These are phyloP conservation scores for Adoxophyes honmai DNA, from an alignment of 1,140 invertebrate genomes.

Conservation along the genomic window DNA sequence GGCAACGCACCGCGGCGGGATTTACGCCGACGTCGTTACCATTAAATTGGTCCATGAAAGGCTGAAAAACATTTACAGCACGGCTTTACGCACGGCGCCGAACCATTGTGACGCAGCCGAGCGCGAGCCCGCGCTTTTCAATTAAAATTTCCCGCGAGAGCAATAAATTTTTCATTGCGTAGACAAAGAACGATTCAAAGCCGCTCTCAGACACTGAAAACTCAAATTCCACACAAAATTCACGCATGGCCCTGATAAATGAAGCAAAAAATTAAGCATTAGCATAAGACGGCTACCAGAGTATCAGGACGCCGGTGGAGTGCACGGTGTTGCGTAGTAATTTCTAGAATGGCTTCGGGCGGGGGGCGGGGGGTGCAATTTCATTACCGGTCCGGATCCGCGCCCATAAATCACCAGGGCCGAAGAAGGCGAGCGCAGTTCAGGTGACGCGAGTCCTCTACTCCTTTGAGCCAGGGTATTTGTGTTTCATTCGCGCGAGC, in stretches of 20 bases:
- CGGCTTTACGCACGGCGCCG: slow-evolving; percentile 7
- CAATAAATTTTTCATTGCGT: slow-evolving; percentile 68
- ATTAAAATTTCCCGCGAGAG: slow-evolving; percentile 41
- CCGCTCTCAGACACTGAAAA: slow-evolving; percentile 8
- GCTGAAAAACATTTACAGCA: slow-evolving; percentile 10
- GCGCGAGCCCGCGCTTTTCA: slow-evolving; percentile 37
- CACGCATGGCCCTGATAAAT: too few species aligned
- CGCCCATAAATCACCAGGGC: slow-evolving; percentile 78
- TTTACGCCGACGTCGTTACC: slow-evolving; percentile 1
- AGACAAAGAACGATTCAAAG: slow-evolving; percentile 37
- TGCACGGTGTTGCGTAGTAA: slow-evolving; percentile 65
- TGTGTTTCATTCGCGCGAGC: slow-evolving; percentile 52
- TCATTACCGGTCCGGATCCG: slow-evolving; percentile 78
- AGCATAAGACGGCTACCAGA: slow-evolving; percentile 38
- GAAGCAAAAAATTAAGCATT: slow-evolving; percentile 25
- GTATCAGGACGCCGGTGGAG: slow-evolving; percentile 40
- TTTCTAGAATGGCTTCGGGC: slow-evolving; percentile 68
- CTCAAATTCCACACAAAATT: background rate
- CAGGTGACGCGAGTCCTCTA: slow-evolving; percentile 69
- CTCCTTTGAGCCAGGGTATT: slow-evolving; percentile 54
- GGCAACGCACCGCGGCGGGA: background rate
- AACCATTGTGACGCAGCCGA: slow-evolving; percentile 6
- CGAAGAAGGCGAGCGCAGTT: slow-evolving; percentile 62
- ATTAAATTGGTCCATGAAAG: slow-evolving; percentile 13
- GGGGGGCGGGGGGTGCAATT: slow-evolving; percentile 65